Base-by-base conservation (phyloP, 2,797 vertebrate genomes). In the Psittacula derbiana region DNA sequence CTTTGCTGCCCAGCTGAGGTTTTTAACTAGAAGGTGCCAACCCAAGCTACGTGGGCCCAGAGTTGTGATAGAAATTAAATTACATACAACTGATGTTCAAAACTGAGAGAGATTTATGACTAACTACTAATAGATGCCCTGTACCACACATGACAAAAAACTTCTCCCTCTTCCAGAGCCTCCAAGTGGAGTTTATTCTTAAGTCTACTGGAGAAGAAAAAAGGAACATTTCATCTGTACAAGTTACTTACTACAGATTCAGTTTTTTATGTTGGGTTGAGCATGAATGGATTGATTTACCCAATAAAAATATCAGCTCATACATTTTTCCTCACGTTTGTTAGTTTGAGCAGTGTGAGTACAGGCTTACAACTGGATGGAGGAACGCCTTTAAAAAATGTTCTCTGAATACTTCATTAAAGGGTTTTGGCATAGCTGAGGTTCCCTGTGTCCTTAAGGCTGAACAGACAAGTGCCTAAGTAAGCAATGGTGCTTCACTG, bases 351-450 rank as follows among this genome's bases (percentile, higher is more conserved):
- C 47, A 85, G 28, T 58, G 30, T 58, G 27, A 52, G 47, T 33
- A 79, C 10, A 33, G 18, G 25, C 88, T 74, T 80, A 75, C 10
- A 76, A 71, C n/a, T 47, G 38, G 40, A 64, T 44, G 40, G 46
- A 57, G 41, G 21, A 92, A 79, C 46, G 78, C 18, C 44, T 85
- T 92, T 89, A 17, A 50, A 88, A 93, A 92, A 82, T 27, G 38
- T 66, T 23, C 43, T 90, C 80, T 30, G 30, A 86, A 41, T 74
- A 78, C 58, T 87, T 79, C 33, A 19, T 84, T 62, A 87, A 81
- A 80, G 36, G 67, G 49, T 92, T 96, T 74, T 95, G 91, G 89
- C 79, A 83, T 41, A 89, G 75, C 57, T 85, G 61, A 94, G 41
- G 61, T 76, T 95, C 95, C 89, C 87, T 91, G 84, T 82, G 87